Percentiles rank a stretch among this genome's conserved stretches.
Conservation (phyloP, 2,797 vertebrate genomes). For the Sardinella longiceps region DNA sequence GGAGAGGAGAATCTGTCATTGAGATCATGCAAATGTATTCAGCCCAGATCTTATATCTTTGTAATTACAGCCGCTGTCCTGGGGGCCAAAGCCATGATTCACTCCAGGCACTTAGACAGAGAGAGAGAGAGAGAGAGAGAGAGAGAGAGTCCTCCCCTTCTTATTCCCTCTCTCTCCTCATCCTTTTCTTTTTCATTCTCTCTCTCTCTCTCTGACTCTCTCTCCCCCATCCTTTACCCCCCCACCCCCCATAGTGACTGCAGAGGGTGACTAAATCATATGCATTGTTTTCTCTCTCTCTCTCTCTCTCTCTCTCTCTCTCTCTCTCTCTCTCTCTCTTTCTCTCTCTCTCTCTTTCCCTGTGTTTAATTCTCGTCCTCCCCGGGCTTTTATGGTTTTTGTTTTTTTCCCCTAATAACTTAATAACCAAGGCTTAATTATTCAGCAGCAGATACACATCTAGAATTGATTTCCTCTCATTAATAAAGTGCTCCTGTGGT, state of each 20-base stretch:
- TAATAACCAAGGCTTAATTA: constrained; percentile 50
- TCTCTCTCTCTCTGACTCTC: background rate
- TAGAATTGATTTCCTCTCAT: constrained; percentile 16
- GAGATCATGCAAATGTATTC: constrained; percentile 61
- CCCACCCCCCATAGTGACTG: background rate
- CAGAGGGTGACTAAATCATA: constrained; percentile 20
- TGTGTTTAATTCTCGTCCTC: constrained; percentile 47
- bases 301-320: background rate
- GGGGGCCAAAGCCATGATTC: constrained; percentile 59
- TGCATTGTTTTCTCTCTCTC: background rate
- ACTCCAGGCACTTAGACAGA: constrained; percentile 53
- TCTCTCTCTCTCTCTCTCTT: constrained; percentile 5
- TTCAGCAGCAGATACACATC: constrained; percentile 37
- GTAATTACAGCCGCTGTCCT: constrained; percentile 56
- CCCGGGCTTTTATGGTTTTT: constrained; percentile 30
- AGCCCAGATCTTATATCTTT: constrained; percentile 52
- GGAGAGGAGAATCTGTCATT: constrained; percentile 60
- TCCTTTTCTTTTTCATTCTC: background rate
- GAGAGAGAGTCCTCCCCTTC: constrained; percentile 35
- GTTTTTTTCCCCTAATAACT: constrained; percentile 44
- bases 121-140: background rate
- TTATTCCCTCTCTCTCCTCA: background rate
- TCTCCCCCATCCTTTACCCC: background rate
- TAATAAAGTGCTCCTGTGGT: constrained; percentile 15
- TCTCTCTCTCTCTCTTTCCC: background rate